Conservation (phyloP, 2,888 invertebrate species). For the Crematogaster levior region DNA sequence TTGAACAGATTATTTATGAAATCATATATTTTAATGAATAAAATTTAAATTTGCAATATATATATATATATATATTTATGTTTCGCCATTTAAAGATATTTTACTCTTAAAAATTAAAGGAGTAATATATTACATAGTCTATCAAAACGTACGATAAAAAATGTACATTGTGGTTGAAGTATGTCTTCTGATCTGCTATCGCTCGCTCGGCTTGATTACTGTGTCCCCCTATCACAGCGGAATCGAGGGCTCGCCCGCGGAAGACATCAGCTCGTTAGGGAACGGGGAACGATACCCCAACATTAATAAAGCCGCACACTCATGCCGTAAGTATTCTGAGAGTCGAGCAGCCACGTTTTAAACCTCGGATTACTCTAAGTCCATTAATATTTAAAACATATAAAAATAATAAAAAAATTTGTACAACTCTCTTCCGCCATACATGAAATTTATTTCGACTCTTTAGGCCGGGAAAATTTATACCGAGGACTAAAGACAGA, state of each 20-base stretch:
- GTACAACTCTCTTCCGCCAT: neutral
- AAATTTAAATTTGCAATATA: neutral
- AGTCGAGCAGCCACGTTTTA: constrained; percentile 48
- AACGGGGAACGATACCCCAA: constrained; percentile 46
- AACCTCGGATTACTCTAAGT: constrained; percentile 7
- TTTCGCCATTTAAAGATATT: neutral
- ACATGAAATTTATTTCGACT: constrained; percentile 17
- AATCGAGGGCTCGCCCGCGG: constrained; percentile 47
- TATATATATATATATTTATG: neutral
- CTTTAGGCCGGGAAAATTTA: neutral
- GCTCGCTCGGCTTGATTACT: constrained; percentile 47
- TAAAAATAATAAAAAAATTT: constrained; percentile 3
- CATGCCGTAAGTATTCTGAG: constrained; percentile 60
- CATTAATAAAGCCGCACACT: constrained; percentile 65
- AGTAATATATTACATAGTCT: neutral
- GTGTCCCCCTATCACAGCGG: constrained; percentile 48
- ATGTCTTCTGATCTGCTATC: constrained; percentile 29
- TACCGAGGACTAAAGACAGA: neutral
- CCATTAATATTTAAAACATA: neutral
- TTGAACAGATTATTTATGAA: neutral
- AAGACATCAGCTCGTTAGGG: constrained; percentile 58
- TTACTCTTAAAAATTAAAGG: neutral
- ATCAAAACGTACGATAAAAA: neutral
- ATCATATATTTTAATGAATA: neutral
- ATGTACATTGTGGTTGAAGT: constrained; percentile 6